Evolutionary conservation across 92 coral and sea anemone species (phyloP), one percentile per base, ranked within the genome.

Genomic region (Phymanthus crucifer): DNA sequence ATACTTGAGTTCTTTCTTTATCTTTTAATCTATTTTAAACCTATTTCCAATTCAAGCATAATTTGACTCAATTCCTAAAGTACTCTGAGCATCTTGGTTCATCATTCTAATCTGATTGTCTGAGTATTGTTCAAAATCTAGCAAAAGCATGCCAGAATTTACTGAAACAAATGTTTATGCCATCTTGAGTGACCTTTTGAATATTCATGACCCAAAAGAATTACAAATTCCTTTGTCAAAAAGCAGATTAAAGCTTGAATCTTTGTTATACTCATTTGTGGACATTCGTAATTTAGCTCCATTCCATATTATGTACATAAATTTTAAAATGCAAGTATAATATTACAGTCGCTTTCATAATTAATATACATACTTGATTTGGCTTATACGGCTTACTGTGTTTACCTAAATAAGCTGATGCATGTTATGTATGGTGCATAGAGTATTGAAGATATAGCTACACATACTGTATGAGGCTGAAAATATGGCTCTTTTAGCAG

Each of bases 21-120:
- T 54, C 64, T 54, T 54, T 54, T 54, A 54, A 54, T 54, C 64
- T 54, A 54, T n/a, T n/a, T n/a, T 14, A n/a, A 54, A 54, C 11
- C n/a, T 54, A 19, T 54, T 19, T 4, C 61, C 64, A 54, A 69
- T 29, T 69, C 6, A 33, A n/a, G 18, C 31, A 69, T 5, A 18
- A 26, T 33, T 69, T 12, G 6, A 31, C 38, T 33, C n/a, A 69
- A 29, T 33, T 33, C 40, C 73, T 69, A 69, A 69, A 69, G 45
- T 69, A 27, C 70, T 65, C 19, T 18, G 19, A 65, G 36, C 70
- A 6, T 65, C 19, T 27, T 27, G 73, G n/a, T 69, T 69, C 12
- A 33, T 69, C n/a, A n/a, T 69, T 69, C 40, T 4, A 69, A 27
- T n/a, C 40, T 4, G 6, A 38, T 27, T 16, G 73, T 16, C 19